These are phyloP conservation scores for Solea senegalensis DNA, from an alignment of 2,113 vertebrate genomes.

Conservation along the genomic window DNA sequence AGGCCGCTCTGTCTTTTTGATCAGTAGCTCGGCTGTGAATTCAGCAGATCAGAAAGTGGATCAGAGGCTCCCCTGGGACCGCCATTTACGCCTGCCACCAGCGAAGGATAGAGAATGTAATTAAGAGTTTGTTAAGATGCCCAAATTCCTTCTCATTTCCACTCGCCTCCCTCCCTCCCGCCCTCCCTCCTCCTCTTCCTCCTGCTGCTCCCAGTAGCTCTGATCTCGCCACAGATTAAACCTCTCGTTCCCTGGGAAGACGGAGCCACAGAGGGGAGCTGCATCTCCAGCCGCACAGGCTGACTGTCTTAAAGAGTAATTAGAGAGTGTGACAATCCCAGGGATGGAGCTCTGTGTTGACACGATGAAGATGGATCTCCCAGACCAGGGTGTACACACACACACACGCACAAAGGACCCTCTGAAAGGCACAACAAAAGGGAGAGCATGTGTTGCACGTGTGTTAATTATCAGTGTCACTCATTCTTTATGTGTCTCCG, in stretches of 20 bases:
- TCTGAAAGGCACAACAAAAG: conserved; percentile 55
- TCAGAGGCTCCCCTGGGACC: conserved; percentile 77
- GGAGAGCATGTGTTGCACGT: conserved; percentile 41
- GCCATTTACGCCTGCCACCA: conserved; percentile 76
- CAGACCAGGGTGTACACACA: conserved; percentile 43
- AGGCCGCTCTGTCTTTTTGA: conserved; percentile 79
- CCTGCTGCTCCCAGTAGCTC: conserved; percentile 61
- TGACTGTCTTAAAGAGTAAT: conserved; percentile 80
- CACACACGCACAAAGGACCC: conserved; percentile 5
- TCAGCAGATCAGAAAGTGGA: conserved; percentile 81
- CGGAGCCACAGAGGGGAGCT: conserved; percentile 52
- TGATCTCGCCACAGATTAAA: conserved; percentile 75
- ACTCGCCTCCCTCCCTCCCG: conserved; percentile 49
- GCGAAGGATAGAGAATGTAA: conserved; percentile 73
- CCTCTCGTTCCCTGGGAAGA: conserved; percentile 67
- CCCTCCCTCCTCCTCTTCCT: conserved; percentile 23
- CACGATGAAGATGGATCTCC: conserved; percentile 74
- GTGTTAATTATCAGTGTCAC: conserved; percentile 72
- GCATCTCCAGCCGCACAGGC: conserved; percentile 69
- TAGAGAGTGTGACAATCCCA: conserved; percentile 73
- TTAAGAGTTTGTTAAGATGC: conserved; percentile 80
- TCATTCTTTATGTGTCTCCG: conserved; percentile 75
- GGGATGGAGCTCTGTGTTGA: conserved; percentile 49
- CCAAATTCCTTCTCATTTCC: conserved; percentile 77
- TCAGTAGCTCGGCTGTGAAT: conserved; percentile 76